Base-by-base conservation (phyloP, 2,888 invertebrate species). In the Brenthis daphne region DNA sequence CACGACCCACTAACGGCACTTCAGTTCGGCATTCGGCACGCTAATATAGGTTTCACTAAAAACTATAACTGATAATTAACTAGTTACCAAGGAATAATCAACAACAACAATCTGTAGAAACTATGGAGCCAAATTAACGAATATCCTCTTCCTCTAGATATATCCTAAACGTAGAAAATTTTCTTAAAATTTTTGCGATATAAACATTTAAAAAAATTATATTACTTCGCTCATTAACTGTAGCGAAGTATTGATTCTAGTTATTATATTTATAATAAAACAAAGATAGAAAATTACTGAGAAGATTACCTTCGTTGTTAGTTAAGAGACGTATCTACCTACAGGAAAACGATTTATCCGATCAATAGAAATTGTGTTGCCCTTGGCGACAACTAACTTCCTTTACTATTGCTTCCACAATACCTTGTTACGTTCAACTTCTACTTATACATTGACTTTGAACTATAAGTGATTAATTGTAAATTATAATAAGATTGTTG, bases 301-400 rank as follows among this genome's bases (percentile, higher is more conserved):
- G 60, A 37, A 63, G 58, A 69, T 65, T 64, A 43, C 69, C 50
- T 65, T 53, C 29, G 48, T n/a, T 57, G 58, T 50, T 60, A 57
- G 37, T 67, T 48, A 43, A 60, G n/a, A 65, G 43, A 64, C 24
- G 48, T 56, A 43, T 1, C 6, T 37, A 37, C 37, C 37, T 43
- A 29, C 33, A 68, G 67, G 61, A 70, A 70, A 64, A 65, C 64
- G 24, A 67, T 58, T 70, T 64, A 54, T 54, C 50, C 50, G 65
- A 71, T 68, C 71, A 65, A 71, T 71, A 71, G 61, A 60, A 50
- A 50, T 53, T 65, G 57, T 55, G 65, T 68, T 71, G 68, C 68
- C 65, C 51, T 63, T 65, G 50, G 65, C 63, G 65, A 71, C 65
- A 16, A 55, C 24, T 51, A 33, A 56, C 14, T 33, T 60, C 24